phyloP scores from a whole-genome alignment of 2,113 vertebrate species.

The Poicephalus meyeri region DNA sequence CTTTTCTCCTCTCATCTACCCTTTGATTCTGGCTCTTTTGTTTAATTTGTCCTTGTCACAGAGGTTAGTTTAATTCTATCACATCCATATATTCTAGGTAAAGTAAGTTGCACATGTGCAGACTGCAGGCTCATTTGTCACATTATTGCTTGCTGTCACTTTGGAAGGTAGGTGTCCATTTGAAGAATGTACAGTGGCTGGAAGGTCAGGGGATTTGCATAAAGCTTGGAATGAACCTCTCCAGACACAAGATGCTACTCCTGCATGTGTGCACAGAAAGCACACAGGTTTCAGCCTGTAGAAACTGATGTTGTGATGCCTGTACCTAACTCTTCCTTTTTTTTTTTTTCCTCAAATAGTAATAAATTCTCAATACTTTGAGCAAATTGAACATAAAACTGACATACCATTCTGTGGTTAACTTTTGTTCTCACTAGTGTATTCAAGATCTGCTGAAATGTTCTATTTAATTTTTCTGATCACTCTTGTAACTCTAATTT shows the following conservation, averaged over 20 bases:
- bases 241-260: slow-evolving; percentile 20
- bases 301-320: background rate
- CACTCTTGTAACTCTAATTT: background rate
- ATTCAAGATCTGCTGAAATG: background rate
- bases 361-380: background rate
- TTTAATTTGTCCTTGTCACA: slow-evolving; percentile 85
- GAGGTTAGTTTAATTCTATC: slow-evolving; percentile 84
- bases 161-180: slow-evolving; percentile 93
- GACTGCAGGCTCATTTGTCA: slow-evolving; percentile 90
- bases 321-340: background rate
- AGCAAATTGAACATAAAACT: slow-evolving; percentile 23
- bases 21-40: slow-evolving; percentile 52
- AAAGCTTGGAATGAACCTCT: slow-evolving; percentile 73
- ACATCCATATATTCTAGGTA: slow-evolving; percentile 73
- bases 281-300: background rate
- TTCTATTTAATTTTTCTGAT: slow-evolving; percentile 19
- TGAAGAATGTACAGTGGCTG: slow-evolving; percentile 92
- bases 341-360: background rate
- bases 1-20: background rate
- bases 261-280: slow-evolving; percentile 44
- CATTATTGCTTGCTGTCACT: slow-evolving; percentile 90
- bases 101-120: slow-evolving; percentile 78
- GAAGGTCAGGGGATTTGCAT: slow-evolving; percentile 91
- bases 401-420: background rate
- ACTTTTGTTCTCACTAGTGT: background rate